A percentile compares a stretch with the other conserved stretches of the same genome.
Conservation (phyloP, 2,888 invertebrate genomes). For the Cerastis leucographa region DNA sequence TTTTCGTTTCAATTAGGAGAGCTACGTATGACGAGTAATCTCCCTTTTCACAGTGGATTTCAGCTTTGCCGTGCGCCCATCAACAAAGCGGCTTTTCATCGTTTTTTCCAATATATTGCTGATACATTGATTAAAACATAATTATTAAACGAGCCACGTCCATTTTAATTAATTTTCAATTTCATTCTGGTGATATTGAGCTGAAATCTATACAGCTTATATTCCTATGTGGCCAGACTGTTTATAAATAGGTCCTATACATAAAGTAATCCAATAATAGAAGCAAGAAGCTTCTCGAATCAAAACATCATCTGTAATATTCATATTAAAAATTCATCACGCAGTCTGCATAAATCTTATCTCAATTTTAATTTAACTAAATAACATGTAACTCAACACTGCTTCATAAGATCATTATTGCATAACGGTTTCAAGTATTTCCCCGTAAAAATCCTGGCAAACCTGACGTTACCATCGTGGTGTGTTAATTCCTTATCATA, state of each 20-base stretch:
- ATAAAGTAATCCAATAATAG: too few species aligned
- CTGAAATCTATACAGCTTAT: neutral
- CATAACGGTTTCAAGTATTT: slow-evolving; percentile 24
- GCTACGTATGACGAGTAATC: slow-evolving; percentile 66
- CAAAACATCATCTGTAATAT: neutral
- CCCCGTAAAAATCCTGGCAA: slow-evolving; percentile 12
- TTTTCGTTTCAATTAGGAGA: slow-evolving; percentile 66
- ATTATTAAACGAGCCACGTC: slow-evolving; percentile 24
- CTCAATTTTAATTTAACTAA: slow-evolving; percentile 34
- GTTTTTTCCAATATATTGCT: slow-evolving; percentile 56
- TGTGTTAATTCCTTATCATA: slow-evolving; percentile 56
- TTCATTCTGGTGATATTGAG: neutral
- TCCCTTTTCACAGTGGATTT: slow-evolving; percentile 74
- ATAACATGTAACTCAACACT: slow-evolving; percentile 34
- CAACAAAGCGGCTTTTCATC: slow-evolving; percentile 54
- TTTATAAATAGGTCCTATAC: too few species aligned
- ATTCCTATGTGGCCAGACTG: neutral
- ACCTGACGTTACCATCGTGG: slow-evolving; percentile 56
- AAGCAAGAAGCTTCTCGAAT: neutral
- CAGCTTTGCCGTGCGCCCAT: slow-evolving; percentile 46
- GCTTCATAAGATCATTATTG: slow-evolving; percentile 19
- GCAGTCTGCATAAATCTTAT: slow-evolving; percentile 18
- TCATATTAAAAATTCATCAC: slow-evolving; percentile 34
- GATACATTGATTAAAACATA: slow-evolving; percentile 29
- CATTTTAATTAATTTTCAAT: slow-evolving; percentile 51